Evolutionary conservation across 2,797 vertebrate species (phyloP).

Genomic region (Myotis myotis): DNA sequence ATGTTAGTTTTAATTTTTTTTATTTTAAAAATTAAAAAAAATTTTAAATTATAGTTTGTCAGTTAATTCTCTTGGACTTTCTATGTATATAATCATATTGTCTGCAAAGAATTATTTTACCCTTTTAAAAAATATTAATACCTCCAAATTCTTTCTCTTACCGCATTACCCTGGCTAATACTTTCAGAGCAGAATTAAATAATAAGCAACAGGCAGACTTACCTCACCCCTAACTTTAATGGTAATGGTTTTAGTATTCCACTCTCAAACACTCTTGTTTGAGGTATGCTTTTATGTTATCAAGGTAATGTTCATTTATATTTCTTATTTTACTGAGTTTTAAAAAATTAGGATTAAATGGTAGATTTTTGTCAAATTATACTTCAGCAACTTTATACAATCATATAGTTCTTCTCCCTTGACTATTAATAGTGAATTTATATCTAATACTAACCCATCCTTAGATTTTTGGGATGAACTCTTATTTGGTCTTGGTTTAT

Average conservation of each 20-base stretch:
- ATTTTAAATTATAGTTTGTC: neutral
- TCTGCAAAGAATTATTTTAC: neutral
- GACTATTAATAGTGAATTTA: neutral
- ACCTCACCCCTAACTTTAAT: neutral
- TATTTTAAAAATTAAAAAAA: neutral
- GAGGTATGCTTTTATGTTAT: neutral
- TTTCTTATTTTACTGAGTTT: neutral
- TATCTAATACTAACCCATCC: neutral
- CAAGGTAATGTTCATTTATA: neutral
- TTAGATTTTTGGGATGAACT: neutral
- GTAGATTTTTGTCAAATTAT: neutral
- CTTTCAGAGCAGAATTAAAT: neutral
- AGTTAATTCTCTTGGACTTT: neutral
- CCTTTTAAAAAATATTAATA: neutral
- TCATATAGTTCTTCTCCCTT: neutral
- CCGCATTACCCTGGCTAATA: neutral
- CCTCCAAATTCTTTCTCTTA: neutral
- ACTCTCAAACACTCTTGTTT: neutral
- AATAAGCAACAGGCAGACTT: fast-evolving
- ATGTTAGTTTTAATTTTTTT: neutral
- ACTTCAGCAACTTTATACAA: neutral
- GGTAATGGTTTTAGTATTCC: neutral
- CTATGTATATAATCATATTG: neutral
- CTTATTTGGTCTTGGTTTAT: neutral
- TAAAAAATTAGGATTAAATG: neutral